Evolutionary conservation across 2,888 invertebrate species (phyloP).

Genomic region (Peribatodes rhomboidaria): DNA sequence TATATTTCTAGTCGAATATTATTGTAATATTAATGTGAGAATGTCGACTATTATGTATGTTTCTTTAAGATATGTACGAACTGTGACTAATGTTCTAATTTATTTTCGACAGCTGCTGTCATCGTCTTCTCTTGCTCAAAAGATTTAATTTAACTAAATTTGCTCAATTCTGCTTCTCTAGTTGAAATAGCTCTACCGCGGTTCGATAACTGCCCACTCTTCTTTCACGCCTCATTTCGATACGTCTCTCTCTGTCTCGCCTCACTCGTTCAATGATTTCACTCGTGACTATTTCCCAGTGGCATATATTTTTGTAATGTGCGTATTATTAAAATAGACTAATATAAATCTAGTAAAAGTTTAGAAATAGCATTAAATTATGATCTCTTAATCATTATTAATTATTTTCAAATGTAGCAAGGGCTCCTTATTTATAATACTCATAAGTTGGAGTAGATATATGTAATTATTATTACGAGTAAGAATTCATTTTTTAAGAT

Average conservation of each 20-base stretch:
- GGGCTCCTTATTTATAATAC: constrained; percentile 84
- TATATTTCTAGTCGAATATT: constrained; percentile 83
- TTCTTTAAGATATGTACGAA: constrained; percentile 62
- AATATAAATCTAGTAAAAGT: constrained; percentile 82
- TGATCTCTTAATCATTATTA: constrained; percentile 87
- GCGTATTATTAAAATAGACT: constrained; percentile 78
- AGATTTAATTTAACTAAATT: constrained; percentile 80
- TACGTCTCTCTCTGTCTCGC: constrained; percentile 40
- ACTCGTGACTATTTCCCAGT: constrained; percentile 69
- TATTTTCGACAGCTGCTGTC: constrained; percentile 77
- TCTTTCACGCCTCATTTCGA: constrained; percentile 24
- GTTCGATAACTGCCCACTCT: constrained; percentile 26
- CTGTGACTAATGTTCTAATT: constrained; percentile 61
- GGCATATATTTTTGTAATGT: constrained; percentile 78
- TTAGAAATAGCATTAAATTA: constrained; percentile 83
- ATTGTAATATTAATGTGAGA: constrained; percentile 68
- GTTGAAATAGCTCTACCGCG: constrained; percentile 41
- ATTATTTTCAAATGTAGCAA: constrained; percentile 81
- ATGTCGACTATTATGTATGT: constrained; percentile 71
- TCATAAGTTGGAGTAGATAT: constrained; percentile 82
- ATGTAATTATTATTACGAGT: constrained; percentile 55
- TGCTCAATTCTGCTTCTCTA: constrained; percentile 78
- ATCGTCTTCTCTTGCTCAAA: constrained; percentile 82
- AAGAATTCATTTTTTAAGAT: constrained; percentile 63
- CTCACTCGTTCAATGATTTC: constrained; percentile 65